A percentile compares a stretch with the other conserved stretches of the same genome.
Evolutionary conservation across 2,797 vertebrate species (phyloP).

Genomic region (Pampus argenteus): DNA sequence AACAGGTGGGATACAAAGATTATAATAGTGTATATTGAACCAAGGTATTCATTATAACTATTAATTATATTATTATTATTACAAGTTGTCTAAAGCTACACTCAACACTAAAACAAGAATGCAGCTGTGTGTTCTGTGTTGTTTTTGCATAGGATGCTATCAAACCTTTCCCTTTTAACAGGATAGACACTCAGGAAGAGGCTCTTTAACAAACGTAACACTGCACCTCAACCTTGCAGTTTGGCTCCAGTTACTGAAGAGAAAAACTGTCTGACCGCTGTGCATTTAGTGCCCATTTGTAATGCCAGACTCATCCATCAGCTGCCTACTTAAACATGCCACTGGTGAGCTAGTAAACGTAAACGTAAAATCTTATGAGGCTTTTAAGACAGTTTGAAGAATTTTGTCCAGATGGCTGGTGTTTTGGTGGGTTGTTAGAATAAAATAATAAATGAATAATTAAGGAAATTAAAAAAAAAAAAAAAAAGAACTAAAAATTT

Average conservation of each 20-base stretch:
- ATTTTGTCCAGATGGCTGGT: constrained; percentile 4
- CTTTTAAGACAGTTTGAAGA: not conserved
- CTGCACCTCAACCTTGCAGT: constrained; percentile 67
- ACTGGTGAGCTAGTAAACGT: constrained; percentile 49
- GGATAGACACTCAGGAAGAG: constrained; percentile 42
- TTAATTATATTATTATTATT: not conserved
- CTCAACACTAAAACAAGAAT: not conserved
- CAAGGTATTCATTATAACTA: not conserved
- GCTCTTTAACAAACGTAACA: constrained; percentile 64
- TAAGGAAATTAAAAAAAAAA: not conserved
- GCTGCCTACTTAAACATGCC: constrained; percentile 73
- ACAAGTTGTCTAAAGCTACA: not conserved
- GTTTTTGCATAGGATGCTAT: not conserved
- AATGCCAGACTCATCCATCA: constrained; percentile 75
- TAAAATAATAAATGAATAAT: not conserved
- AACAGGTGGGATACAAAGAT: not conserved
- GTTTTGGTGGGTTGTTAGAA: not conserved
- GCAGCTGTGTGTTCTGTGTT: not conserved
- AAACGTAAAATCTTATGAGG: constrained; percentile 17
- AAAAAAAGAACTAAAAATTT: not conserved
- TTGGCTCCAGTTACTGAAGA: constrained; percentile 73
- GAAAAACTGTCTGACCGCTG: constrained; percentile 52
- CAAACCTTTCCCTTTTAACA: constrained; percentile 19
- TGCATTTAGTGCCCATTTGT: constrained; percentile 85
- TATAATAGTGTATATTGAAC: not conserved